Evolutionary conservation across 2,888 invertebrate species (phyloP), one percentile per base, ranked within the genome.

Genomic region (Tuberolachnus salignus): DNA sequence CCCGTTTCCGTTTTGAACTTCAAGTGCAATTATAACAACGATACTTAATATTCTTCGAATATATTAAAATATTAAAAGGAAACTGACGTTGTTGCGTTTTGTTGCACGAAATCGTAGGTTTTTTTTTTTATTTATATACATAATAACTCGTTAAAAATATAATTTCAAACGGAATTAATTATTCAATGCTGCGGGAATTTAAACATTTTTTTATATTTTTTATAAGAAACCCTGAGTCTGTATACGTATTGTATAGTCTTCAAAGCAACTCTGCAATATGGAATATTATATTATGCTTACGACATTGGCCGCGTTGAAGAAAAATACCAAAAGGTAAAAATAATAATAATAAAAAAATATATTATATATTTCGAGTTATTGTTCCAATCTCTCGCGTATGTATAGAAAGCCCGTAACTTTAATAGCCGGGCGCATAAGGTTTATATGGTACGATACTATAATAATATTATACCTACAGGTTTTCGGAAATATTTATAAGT

Each of bases 351-450:
- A n/a, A 49, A 46, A 66, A 11, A 66, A n/a, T 3, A 46, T 19
- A 19, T 10, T 3, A 53, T 19, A 53, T 19, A 23, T 16, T 16
- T 49, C 19, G 1, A 70, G 14, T 34, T 57, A 34, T 9, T 57
- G n/a, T 59, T 49, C 19, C 14, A 14, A 26, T 59, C 34, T 42
- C 34, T 34, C 34, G 34, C 11, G 11, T 14, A 16, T 16, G 1
- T 51, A 14, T 34, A 10, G 21, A 53, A 64, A 34, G 63, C 21
- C n/a, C 53, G 53, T 53, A 74, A 64, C 73, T 74, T 64, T 64
- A 64, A 74, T 64, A 23, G 53, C n/a, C 44, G 23, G 53, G 19
- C 42, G 42, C 53, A 4, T 3, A 34, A 4, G 34, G 34, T 34
- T 34, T n/a, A n/a, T n/a, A n/a, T n/a, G n/a, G n/a, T n/a, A n/a